These are phyloP conservation scores for Leucania comma DNA, from an alignment of 2,888 invertebrate species.

Conservation along the genomic window DNA sequence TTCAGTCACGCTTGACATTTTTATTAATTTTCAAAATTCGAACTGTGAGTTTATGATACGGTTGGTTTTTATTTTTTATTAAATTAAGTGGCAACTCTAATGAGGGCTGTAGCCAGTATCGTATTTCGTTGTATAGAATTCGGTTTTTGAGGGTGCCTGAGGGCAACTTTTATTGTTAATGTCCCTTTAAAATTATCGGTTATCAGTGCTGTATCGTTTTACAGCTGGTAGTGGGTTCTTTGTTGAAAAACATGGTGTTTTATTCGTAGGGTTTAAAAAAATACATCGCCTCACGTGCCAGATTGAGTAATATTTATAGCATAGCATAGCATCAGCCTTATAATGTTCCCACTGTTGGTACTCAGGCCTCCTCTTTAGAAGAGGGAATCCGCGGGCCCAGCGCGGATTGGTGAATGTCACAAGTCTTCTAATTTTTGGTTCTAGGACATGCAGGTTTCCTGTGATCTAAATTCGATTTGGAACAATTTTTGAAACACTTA, in stretches of 20 bases:
- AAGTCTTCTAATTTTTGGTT: no score
- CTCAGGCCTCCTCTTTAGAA: no score
- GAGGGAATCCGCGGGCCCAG: no score
- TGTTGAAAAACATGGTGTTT: conserved; percentile 31
- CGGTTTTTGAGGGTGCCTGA: conserved; percentile 76
- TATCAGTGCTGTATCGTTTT: conserved; percentile 83
- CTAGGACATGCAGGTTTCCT: no score
- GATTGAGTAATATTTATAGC: no score
- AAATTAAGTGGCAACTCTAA: conserved; percentile 80
- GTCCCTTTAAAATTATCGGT: conserved; percentile 82
- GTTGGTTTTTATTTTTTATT: conserved; percentile 71
- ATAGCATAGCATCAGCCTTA: no score
- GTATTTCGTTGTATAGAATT: conserved; percentile 80
- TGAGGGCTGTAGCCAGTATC: conserved; percentile 83
- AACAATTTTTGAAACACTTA: neutral
- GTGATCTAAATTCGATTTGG: neutral
- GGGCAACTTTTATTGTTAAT: conserved; percentile 76
- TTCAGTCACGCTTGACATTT: conserved; percentile 72
- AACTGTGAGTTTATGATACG: conserved; percentile 56
- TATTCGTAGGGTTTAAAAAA: neutral
- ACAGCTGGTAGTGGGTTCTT: conserved; percentile 72
- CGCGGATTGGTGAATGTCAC: no score
- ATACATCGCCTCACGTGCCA: neutral
- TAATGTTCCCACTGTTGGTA: no score
- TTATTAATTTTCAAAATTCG: conserved; percentile 71